Evolutionary conservation across 2,113 vertebrate genomes (phyloP).

Genomic region (Planiliza haematocheilus): DNA sequence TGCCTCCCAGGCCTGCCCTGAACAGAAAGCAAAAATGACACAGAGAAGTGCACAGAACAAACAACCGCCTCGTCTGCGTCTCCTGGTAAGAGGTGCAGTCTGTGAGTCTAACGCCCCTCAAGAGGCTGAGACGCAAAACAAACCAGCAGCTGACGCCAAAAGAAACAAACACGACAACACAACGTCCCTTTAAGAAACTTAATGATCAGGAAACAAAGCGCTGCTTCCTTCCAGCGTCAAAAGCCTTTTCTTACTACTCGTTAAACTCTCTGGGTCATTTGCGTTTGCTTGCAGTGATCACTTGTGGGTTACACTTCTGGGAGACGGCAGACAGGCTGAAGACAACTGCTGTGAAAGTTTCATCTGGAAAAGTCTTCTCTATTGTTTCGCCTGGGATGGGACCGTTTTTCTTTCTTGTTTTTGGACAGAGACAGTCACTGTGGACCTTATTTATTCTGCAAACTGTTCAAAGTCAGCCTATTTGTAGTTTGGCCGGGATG

Average conservation of each 20-base stretch:
- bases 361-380: slow-evolving; percentile 15
- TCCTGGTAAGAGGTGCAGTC: slow-evolving; percentile 16
- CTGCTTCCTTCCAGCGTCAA: slow-evolving; percentile 48
- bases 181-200: slow-evolving; percentile 34
- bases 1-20: slow-evolving; percentile 93
- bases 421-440: not conserved
- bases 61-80: slow-evolving; percentile 18
- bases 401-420: not conserved
- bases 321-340: slow-evolving; percentile 39
- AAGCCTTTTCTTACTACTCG: slow-evolving; percentile 28
- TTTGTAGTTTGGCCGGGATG: slow-evolving; percentile 9
- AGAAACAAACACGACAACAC: slow-evolving; percentile 11
- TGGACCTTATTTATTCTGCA: slow-evolving; percentile 12
- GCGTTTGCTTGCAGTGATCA: slow-evolving; percentile 50
- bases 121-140: slow-evolving; percentile 24
- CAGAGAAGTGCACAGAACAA: slow-evolving; percentile 57
- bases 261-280: slow-evolving; percentile 47
- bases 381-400: slow-evolving; percentile 38
- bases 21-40: slow-evolving; percentile 80
- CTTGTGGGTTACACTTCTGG: slow-evolving; percentile 47
- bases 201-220: slow-evolving; percentile 60
- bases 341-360: slow-evolving; percentile 29
- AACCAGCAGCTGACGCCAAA: slow-evolving; percentile 36
- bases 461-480: slow-evolving; percentile 17
- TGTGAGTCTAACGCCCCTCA: slow-evolving; percentile 13